These are phyloP conservation scores for Malurus leucopterus DNA, from an alignment of 2,797 vertebrate genomes.

Conservation along the genomic window DNA sequence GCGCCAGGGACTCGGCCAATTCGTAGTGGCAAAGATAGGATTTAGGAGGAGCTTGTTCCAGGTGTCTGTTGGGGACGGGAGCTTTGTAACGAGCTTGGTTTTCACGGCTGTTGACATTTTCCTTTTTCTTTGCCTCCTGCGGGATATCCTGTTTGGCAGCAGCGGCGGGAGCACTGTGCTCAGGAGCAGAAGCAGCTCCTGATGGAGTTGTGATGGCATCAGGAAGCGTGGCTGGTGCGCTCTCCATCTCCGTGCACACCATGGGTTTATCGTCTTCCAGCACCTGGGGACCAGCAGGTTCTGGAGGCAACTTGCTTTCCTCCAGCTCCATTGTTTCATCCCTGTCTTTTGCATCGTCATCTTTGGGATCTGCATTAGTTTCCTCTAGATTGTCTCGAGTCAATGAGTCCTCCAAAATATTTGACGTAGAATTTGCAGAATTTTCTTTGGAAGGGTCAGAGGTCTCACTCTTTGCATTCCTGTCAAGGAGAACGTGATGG, in stretches of 20 bases:
- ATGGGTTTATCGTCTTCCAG: neutral
- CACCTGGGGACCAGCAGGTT: neutral
- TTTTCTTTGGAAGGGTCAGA: neutral
- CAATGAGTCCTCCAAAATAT: neutral
- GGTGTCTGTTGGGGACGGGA: constrained; percentile 19
- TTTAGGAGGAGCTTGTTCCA: constrained; percentile 51
- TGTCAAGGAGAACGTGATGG: neutral
- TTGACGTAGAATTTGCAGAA: neutral
- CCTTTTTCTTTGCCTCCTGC: constrained; percentile 21
- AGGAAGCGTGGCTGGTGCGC: fast-evolving
- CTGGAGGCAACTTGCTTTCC: neutral
- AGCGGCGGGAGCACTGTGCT: neutral
- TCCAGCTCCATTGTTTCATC: constrained; percentile 24
- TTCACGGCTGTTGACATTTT: neutral
- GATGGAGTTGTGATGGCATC: neutral
- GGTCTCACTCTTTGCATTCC: neutral
- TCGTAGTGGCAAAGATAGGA: constrained; percentile 64
- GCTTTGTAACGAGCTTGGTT: constrained; percentile 43
- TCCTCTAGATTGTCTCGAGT: constrained; percentile 16
- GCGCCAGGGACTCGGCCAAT: constrained; percentile 43
- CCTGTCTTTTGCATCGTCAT: neutral
- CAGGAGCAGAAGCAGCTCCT: neutral
- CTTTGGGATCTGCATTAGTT: neutral
- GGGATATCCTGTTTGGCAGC: neutral
- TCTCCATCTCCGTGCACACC: fast-evolving